Evolutionary conservation across 2,888 invertebrate species (phyloP).

Genomic region (Epistrophella euchroma): DNA sequence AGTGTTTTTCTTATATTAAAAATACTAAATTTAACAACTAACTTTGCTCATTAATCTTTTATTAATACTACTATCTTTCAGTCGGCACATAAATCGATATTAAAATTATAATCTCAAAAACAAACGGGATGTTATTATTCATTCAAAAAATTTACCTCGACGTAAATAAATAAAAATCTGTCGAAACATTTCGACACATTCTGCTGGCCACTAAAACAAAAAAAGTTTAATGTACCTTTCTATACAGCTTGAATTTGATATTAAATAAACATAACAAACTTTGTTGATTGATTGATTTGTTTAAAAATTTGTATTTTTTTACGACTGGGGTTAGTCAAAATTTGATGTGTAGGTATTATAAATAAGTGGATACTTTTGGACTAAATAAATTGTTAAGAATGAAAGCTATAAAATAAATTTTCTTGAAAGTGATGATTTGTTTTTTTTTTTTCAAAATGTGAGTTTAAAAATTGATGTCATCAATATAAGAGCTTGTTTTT

Average conservation of each 20-base stretch:
- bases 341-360: conserved; percentile 22
- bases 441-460: too few relatives aligned
- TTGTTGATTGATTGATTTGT: conserved; percentile 61
- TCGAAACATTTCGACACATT: conserved; percentile 73
- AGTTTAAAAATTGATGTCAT: too few relatives aligned
- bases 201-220: conserved; percentile 39
- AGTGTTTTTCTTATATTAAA: too few relatives aligned
- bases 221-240: conserved; percentile 51
- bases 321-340: conserved; percentile 6
- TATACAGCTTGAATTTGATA: conserved; percentile 41
- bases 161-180: conserved; percentile 60
- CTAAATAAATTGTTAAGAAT: conserved; percentile 19
- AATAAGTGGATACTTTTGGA: conserved; percentile 21
- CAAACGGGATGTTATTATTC: background rate
- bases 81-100: background rate
- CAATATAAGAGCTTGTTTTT: too few relatives aligned
- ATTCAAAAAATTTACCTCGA: conserved; percentile 31
- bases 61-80: background rate
- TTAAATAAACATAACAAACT: conserved; percentile 65
- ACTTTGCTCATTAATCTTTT: conserved; percentile 26
- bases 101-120: background rate
- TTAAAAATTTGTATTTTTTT: conserved; percentile 28
- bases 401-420: background rate
- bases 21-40: too few relatives aligned
- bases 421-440: background rate